Conservation (phyloP, 2,113 vertebrate genomes). For the Thinocorus orbignyianus region DNA sequence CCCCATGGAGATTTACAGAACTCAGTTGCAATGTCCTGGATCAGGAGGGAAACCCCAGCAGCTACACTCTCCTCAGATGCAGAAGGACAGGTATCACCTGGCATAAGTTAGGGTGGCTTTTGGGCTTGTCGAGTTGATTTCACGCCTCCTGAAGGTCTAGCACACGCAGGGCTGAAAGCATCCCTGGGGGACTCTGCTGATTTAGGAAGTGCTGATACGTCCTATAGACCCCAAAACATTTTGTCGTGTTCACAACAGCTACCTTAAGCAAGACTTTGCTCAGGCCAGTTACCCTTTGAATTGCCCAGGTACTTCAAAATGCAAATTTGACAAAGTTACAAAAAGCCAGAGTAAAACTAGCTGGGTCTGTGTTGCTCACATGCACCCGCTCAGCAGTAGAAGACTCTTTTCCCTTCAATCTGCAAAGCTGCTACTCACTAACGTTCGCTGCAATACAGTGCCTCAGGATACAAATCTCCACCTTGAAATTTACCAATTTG, state of each 20-base stretch:
- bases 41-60: neutral
- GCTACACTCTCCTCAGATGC: fast-evolving
- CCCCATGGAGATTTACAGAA: neutral
- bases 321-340: neutral
- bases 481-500: neutral
- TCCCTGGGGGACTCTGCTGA: neutral
- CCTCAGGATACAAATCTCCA: neutral
- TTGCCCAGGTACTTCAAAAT: neutral
- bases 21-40: neutral
- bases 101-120: neutral
- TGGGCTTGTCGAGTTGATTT: neutral
- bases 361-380: neutral
- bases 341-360: neutral
- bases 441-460: neutral
- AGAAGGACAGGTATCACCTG: neutral
- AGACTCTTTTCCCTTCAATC: neutral
- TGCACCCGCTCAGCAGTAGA: neutral
- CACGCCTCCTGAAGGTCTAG: neutral
- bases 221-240: neutral
- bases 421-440: neutral
- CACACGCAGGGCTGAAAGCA: fast-evolving
- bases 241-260: neutral
- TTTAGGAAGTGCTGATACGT: neutral
- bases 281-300: neutral
- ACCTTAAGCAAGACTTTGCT: neutral